Evolutionary conservation across 2,797 vertebrate species (phyloP).

Genomic region (Enteromius argenteus): DNA sequence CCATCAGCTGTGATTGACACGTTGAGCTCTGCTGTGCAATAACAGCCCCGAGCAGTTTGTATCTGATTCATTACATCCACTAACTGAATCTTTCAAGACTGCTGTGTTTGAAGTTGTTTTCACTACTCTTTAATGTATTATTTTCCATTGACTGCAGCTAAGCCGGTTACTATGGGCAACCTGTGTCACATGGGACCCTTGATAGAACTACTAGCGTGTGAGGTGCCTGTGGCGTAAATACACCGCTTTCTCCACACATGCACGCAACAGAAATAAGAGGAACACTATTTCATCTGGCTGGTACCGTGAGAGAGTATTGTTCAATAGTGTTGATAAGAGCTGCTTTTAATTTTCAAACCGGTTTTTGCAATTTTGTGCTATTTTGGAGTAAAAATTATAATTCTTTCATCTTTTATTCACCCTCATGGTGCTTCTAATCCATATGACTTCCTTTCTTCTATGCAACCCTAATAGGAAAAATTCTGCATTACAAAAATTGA

Average conservation of each 20-base stretch:
- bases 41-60: slow-evolving; percentile 68
- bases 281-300: slow-evolving; percentile 28
- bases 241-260: slow-evolving; percentile 10
- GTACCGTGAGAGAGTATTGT: slow-evolving; percentile 9
- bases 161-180: slow-evolving; percentile 70
- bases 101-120: slow-evolving; percentile 65
- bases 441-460: background rate
- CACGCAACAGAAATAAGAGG: slow-evolving; percentile 1
- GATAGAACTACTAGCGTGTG: slow-evolving; percentile 65
- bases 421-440: background rate
- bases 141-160: slow-evolving; percentile 73
- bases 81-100: slow-evolving; percentile 63
- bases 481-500: background rate
- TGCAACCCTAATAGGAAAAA: background rate
- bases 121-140: slow-evolving; percentile 54
- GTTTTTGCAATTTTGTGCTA: background rate
- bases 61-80: slow-evolving; percentile 51
- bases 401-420: background rate
- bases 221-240: slow-evolving; percentile 62
- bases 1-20: slow-evolving; percentile 76
- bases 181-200: slow-evolving; percentile 63
- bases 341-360: slow-evolving; percentile 56
- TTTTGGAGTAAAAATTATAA: background rate
- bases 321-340: slow-evolving; percentile 4
- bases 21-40: slow-evolving; percentile 67